Conservation (phyloP, 2,113 vertebrate genomes). For the Nestor notabilis region DNA sequence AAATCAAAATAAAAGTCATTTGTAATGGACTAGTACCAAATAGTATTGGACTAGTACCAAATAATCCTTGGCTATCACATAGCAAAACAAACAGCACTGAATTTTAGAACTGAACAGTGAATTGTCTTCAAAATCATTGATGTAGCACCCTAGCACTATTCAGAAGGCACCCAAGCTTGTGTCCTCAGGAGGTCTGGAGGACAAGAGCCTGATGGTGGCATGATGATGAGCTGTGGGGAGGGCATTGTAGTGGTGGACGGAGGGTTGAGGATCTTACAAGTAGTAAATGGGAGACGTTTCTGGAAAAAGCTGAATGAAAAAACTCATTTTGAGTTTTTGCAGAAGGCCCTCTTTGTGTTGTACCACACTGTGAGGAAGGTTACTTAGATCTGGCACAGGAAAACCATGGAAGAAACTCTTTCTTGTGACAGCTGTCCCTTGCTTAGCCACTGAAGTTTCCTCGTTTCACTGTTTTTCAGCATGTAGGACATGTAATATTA, state of each 20-base stretch:
- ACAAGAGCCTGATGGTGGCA: background rate
- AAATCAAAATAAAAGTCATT: background rate
- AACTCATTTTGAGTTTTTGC: background rate
- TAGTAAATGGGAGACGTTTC: background rate
- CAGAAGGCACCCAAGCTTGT: background rate
- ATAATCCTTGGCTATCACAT: background rate
- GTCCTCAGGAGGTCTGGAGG: background rate
- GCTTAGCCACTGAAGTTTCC: background rate
- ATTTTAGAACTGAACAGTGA: background rate
- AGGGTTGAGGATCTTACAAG: background rate
- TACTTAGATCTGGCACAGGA: background rate
- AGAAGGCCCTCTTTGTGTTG: fast-evolving
- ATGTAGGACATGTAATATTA: background rate
- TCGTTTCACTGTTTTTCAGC: background rate
- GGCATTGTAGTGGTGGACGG: background rate
- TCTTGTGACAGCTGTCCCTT: background rate
- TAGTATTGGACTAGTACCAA: background rate
- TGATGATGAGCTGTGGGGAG: background rate
- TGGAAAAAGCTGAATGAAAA: background rate
- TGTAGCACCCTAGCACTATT: background rate
- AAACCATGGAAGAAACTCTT: background rate
- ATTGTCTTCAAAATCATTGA: background rate
- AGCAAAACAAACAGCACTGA: background rate
- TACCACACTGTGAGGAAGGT: background rate
- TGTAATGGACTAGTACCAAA: background rate